Conservation (phyloP, 2,797 vertebrate species). For the Periparus ater region DNA sequence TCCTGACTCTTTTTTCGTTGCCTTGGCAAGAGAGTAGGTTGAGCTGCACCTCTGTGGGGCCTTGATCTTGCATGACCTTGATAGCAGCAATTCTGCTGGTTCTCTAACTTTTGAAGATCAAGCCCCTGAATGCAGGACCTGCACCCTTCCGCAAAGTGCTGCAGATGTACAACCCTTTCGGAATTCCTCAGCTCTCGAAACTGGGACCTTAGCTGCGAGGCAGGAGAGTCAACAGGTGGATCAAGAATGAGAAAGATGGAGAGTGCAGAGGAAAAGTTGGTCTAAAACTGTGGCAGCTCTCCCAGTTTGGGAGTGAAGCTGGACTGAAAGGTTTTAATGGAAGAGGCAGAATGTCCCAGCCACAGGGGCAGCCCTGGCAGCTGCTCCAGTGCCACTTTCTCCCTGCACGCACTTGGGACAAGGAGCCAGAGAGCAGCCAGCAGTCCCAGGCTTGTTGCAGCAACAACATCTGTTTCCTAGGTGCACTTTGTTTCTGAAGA, state of each 20-base stretch:
- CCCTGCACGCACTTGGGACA: fast-evolving
- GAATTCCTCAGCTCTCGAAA: not conserved
- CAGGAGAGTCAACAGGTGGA: not conserved
- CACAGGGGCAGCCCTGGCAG: not conserved
- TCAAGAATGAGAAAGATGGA: not conserved
- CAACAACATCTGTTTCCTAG: slow-evolving; percentile 46
- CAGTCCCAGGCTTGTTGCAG: not conserved
- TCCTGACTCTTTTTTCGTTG: not conserved
- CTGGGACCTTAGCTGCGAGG: not conserved
- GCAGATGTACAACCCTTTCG: not conserved
- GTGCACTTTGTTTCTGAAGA: slow-evolving; percentile 45
- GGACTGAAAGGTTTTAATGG: not conserved
- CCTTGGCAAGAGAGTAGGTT: not conserved
- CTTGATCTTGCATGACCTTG: fast-evolving
- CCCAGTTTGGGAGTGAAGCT: not conserved
- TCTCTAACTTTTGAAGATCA: not conserved
- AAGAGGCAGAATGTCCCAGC: not conserved
- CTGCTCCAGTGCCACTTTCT: not conserved
- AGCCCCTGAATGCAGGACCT: not conserved
- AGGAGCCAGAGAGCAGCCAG: slow-evolving; percentile 10
- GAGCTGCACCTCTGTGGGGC: not conserved
- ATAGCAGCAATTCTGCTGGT: not conserved
- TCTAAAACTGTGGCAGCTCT: not conserved
- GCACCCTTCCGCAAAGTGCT: not conserved
- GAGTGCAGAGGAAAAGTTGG: not conserved